Evolutionary conservation across 2,888 invertebrate genomes (phyloP), one percentile per base, ranked within the genome.

Genomic region (Pristionchus entomophagus): DNA sequence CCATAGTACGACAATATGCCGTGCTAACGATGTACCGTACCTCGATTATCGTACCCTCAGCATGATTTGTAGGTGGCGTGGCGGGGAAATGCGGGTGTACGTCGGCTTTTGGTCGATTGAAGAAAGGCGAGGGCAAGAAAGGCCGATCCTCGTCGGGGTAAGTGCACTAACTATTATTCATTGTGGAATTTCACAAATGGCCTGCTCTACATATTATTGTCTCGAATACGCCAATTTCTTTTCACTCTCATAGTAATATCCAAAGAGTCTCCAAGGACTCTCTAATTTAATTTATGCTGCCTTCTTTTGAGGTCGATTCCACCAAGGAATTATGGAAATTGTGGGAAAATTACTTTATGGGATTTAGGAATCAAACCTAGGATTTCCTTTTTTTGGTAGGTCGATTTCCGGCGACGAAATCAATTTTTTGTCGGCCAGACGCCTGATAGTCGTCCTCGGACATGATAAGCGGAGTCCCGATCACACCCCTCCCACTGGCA

Each of bases 31-130:
- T n/a, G n/a, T n/a, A n/a, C 45, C 6, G 45, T 45, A 45, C 6
- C 45, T 45, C 45, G 45, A 45, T 10, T 45, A 45, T 14, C 45
- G 14, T 45, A 45, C 45, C 45, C 6, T 45, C 8, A 45, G 45
- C 45, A 29, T 0, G n/a, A 29, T 45, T 51, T 51, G 6, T 35
- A 80, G 78, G 78, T 0, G 83, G 38, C 26, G 65, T 35, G 0
- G 83, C 49, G 6, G 83, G 83, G 19, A 84, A 84, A 32, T 84
- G 83, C 38, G 83, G 83, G 0, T 84, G 83, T 49, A 84, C 83
- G 5, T 65, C 83, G 32, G 62, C 83, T 4, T 84, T 84, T 22
- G 49, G 83, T 49, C 83, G 83, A 0, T 49, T 84, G 19, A 84
- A 45, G 65, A 84, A 62, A n/a, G 32, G 65, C 0, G 49, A 65